phyloP scores from a whole-genome alignment of 2,797 vertebrate species.

The Myotis pilosus region DNA sequence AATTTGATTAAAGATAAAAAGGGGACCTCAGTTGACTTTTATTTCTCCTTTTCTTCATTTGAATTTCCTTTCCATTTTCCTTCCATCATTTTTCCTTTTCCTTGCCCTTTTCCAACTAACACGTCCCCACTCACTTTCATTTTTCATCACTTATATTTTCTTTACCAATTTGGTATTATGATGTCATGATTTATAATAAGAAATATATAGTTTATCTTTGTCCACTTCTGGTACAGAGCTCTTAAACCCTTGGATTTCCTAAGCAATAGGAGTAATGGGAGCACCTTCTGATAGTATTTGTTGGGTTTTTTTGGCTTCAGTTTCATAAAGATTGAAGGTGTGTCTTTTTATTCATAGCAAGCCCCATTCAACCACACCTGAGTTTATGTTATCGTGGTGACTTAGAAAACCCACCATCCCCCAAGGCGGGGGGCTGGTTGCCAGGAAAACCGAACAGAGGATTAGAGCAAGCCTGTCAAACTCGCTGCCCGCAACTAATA shows the following conservation, averaged over 20 bases:
- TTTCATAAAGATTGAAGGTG: neutral
- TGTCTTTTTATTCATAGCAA: neutral
- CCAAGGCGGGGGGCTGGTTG: neutral
- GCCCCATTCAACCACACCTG: neutral
- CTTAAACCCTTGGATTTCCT: neutral
- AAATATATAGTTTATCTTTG: neutral
- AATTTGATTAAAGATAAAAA: neutral
- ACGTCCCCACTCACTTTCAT: neutral
- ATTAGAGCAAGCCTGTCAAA: too few species aligned
- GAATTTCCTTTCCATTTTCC: neutral
- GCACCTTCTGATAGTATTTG: neutral
- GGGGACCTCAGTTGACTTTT: neutral
- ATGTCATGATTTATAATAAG: neutral
- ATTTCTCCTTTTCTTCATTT: neutral
- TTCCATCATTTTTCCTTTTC: neutral
- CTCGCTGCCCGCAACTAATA: too few species aligned
- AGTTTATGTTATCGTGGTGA: neutral
- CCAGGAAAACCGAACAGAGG: neutral
- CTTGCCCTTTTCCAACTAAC: neutral
- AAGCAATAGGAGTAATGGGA: neutral
- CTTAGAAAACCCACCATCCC: neutral
- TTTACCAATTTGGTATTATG: neutral
- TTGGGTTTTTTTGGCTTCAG: neutral
- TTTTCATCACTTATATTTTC: neutral
- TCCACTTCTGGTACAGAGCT: neutral